Evolutionary conservation across 2,797 vertebrate genomes (phyloP).

Genomic region (Parotocinclus haroldoi): DNA sequence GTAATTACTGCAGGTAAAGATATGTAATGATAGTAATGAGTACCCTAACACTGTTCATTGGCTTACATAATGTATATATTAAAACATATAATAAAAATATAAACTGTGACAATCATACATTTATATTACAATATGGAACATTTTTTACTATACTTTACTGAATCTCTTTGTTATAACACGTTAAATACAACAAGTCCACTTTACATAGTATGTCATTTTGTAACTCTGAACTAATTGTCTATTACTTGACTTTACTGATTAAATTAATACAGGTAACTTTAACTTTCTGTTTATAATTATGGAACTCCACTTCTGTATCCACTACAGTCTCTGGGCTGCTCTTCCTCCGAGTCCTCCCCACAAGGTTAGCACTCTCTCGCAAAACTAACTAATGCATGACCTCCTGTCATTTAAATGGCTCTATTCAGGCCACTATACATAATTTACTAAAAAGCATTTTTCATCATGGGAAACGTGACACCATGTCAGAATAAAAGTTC

Average conservation of each 20-base stretch:
- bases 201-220: too few species aligned
- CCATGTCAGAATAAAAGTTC: conserved; percentile 37
- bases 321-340: not conserved
- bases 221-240: not conserved
- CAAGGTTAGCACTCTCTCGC: conserved; percentile 16
- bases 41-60: too few species aligned
- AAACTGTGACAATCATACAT: too few species aligned
- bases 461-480: conserved; percentile 33
- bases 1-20: too few species aligned
- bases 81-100: too few species aligned
- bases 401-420: conserved; percentile 42
- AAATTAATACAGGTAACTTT: too few species aligned
- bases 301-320: not conserved
- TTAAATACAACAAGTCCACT: too few species aligned
- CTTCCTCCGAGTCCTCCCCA: conserved; percentile 11
- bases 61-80: too few species aligned
- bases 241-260: not conserved
- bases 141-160: too few species aligned
- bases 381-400: conserved; percentile 49
- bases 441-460: conserved; percentile 46
- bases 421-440: conserved; percentile 38
- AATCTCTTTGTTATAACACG: too few species aligned
- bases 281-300: too few species aligned
- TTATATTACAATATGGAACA: not conserved
- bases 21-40: too few species aligned